phyloP scores from a whole-genome alignment of 2,888 invertebrate species.

The Hedychridium roseum region DNA sequence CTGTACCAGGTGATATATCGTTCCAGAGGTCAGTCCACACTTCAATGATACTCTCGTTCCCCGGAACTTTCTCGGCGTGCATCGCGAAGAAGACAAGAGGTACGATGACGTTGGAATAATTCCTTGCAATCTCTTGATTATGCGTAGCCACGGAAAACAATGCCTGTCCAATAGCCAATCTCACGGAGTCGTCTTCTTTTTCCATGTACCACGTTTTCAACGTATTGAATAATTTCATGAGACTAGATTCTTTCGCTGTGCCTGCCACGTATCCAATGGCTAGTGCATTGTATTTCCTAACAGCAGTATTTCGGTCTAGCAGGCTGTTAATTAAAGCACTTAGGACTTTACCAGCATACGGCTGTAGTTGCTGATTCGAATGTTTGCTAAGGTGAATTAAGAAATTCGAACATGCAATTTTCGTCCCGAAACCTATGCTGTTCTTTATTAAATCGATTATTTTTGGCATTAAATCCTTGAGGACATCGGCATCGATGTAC shows the following conservation, averaged over 20 bases:
- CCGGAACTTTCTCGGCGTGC: constrained; percentile 79
- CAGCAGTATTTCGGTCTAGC: constrained; percentile 83
- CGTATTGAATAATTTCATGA: constrained; percentile 72
- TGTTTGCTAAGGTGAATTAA: constrained; percentile 71
- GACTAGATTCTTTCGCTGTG: constrained; percentile 78
- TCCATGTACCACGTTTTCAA: constrained; percentile 74
- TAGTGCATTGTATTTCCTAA: constrained; percentile 84
- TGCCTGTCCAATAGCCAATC: constrained; percentile 77
- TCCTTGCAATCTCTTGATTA: constrained; percentile 82
- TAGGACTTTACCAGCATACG: constrained; percentile 71
- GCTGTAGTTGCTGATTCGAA: constrained; percentile 67
- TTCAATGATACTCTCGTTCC: constrained; percentile 71
- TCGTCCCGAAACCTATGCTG: constrained; percentile 84
- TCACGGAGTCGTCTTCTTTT: constrained; percentile 78
- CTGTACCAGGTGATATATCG: constrained; percentile 88
- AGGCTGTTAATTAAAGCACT: constrained; percentile 77
- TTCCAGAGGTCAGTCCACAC: constrained; percentile 90
- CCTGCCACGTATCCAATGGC: constrained; percentile 86
- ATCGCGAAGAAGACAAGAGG: constrained; percentile 90
- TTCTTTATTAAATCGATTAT: constrained; percentile 82
- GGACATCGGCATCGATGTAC: constrained; percentile 78
- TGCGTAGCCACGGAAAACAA: constrained; percentile 84
- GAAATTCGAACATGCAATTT: constrained; percentile 83
- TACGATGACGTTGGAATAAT: constrained; percentile 77
- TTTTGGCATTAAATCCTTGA: constrained; percentile 83